A percentile compares a stretch with the other conserved stretches of the same genome.
phyloP scores from a whole-genome alignment of 2,797 vertebrate genomes.

The Urophycis tenuis region DNA sequence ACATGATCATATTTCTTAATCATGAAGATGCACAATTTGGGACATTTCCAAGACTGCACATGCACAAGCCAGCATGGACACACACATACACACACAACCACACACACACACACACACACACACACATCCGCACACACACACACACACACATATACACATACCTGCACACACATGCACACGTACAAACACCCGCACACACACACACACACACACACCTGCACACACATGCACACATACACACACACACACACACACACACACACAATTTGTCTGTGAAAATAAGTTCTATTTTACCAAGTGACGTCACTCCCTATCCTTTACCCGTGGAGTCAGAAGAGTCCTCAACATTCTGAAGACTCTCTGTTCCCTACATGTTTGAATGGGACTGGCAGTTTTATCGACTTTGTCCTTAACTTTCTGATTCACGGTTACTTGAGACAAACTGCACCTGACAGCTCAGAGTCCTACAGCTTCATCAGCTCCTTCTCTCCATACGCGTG shows the following conservation, averaged over 20 bases:
- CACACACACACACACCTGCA: constrained; percentile 1
- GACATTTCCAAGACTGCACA: neutral
- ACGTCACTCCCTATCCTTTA: neutral
- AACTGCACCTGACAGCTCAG: too few relatives aligned
- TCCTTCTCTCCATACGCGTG: too few relatives aligned
- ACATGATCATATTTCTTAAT: constrained; percentile 3
- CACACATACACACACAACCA: constrained; percentile 21
- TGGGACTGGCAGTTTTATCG: neutral
- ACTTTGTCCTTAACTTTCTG: neutral
- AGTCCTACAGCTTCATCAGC: too few relatives aligned
- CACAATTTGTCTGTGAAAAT: neutral
- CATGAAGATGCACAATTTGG: neutral
- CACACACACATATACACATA: constrained; percentile 16
- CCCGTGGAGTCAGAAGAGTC: neutral
- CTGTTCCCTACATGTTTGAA: neutral
- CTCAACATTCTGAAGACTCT: neutral
- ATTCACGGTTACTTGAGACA: neutral
- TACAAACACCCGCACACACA: constrained; percentile 7
- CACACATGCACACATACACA: constrained; percentile 6
- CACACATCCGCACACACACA: neutral
- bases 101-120: constrained; percentile 6
- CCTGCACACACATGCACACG: constrained; percentile 17
- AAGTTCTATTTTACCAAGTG: neutral
- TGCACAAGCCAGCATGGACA: constrained; percentile 16
- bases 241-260: constrained; percentile 14